These are phyloP conservation scores for Syrphus vitripennis DNA, from an alignment of 2,888 invertebrate species.

Conservation along the genomic window DNA sequence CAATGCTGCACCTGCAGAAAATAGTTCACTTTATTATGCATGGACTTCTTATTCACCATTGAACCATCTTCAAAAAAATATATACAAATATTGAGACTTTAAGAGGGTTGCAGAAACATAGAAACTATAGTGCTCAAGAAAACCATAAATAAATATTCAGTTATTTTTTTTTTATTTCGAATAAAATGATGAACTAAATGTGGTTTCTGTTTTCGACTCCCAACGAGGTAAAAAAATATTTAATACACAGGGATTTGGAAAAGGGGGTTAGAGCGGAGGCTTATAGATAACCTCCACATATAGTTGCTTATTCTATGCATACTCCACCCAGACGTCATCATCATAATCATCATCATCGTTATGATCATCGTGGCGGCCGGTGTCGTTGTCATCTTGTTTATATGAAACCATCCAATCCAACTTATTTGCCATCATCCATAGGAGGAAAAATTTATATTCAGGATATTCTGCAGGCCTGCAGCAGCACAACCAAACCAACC, in stretches of 20 bases:
- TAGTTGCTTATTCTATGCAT: background rate
- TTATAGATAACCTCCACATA: background rate
- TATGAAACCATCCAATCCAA: slow-evolving; percentile 48
- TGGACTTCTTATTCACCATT: slow-evolving; percentile 21
- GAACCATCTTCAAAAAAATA: background rate
- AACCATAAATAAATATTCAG: slow-evolving; percentile 59
- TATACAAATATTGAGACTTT: background rate
- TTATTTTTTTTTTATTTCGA: slow-evolving; percentile 46
- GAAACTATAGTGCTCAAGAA: background rate
- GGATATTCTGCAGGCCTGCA: slow-evolving; percentile 61
- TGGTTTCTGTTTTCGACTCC: slow-evolving; percentile 51
- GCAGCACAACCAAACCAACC: too few relatives aligned
- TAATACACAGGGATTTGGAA: background rate
- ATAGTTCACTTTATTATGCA: slow-evolving; percentile 56
- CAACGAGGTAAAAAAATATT: background rate
- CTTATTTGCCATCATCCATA: slow-evolving; percentile 67
- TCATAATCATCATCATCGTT: slow-evolving; percentile 21
- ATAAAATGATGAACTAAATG: slow-evolving; percentile 71
- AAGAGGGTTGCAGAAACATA: background rate
- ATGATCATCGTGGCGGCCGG: slow-evolving; percentile 14
- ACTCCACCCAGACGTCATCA: slow-evolving; percentile 38
- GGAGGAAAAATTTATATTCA: slow-evolving; percentile 50
- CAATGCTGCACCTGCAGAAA: background rate
- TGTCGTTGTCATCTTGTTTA: slow-evolving; percentile 67
- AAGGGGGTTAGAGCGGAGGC: too few relatives aligned